Conservation (phyloP, 2,888 invertebrate genomes). For the Cantharis rufa region DNA sequence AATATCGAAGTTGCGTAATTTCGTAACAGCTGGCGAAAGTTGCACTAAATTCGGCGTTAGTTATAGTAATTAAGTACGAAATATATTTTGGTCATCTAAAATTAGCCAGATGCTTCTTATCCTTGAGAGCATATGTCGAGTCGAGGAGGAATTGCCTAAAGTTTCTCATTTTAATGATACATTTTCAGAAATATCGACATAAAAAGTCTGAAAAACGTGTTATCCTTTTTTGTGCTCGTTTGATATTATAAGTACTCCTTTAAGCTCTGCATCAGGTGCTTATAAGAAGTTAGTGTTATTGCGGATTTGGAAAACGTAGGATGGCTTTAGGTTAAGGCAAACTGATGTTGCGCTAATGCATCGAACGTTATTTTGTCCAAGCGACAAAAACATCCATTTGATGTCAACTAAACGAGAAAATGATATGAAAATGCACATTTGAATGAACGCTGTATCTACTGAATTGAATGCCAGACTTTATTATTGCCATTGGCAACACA, state of each 20-base stretch:
- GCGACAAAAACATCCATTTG: conserved; percentile 43
- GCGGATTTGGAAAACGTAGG: conserved; percentile 12
- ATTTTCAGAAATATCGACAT: not conserved
- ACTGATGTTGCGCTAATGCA: conserved; percentile 23
- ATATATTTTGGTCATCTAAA: not conserved
- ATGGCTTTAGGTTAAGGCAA: conserved; percentile 8
- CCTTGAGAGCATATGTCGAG: not conserved
- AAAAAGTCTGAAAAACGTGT: not conserved
- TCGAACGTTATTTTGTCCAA: conserved; percentile 13
- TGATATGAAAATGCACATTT: conserved; percentile 51
- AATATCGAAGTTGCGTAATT: not conserved
- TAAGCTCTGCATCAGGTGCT: conserved; percentile 24
- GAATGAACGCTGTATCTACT: conserved; percentile 42
- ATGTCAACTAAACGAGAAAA: conserved; percentile 47
- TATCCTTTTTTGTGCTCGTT: conserved; percentile 5
- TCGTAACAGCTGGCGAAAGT: not conserved
- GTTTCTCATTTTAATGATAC: not conserved
- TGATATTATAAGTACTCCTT: conserved; percentile 7
- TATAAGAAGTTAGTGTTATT: conserved; percentile 24
- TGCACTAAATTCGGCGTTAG: not conserved
- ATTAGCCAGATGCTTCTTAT: not conserved
- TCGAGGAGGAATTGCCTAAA: not conserved
- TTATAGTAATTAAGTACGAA: not conserved
- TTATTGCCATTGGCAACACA: conserved; percentile 42
- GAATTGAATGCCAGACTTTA: conserved; percentile 44